phyloP scores from a whole-genome alignment of 92 coral and sea anemone genomes.

The Epizoanthus rinbou region DNA sequence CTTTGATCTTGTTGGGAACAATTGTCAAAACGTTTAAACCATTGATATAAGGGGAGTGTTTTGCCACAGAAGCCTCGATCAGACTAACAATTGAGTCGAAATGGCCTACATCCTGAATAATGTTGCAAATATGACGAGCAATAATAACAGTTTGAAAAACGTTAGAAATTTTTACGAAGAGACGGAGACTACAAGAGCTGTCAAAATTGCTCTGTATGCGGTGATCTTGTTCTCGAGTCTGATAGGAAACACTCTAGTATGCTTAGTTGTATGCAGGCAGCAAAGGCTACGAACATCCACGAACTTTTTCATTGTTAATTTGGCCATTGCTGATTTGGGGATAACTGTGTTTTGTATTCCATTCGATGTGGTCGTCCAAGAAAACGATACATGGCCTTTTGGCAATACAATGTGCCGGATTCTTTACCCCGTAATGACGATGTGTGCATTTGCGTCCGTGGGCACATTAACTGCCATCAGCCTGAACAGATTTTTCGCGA shows the following conservation, averaged over 20 bases:
- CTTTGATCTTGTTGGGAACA: neutral
- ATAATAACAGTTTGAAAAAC: neutral
- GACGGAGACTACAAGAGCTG: conserved; percentile 49
- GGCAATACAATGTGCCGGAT: conserved; percentile 74
- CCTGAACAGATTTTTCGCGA: conserved; percentile 72
- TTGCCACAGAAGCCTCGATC: neutral
- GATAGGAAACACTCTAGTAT: conserved; percentile 74
- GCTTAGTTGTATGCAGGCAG: conserved; percentile 80
- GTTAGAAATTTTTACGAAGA: conserved; percentile 26
- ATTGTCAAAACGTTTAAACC: neutral
- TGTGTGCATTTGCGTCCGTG: conserved; percentile 88
- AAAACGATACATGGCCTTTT: conserved; percentile 81
- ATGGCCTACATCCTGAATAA: neutral
- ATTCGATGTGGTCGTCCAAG: conserved; percentile 80
- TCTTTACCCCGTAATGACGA: conserved; percentile 81
- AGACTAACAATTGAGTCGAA: neutral
- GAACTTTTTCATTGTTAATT: conserved; percentile 77
- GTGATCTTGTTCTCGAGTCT: conserved; percentile 59
- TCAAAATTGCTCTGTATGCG: conserved; percentile 66
- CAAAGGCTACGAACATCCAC: conserved; percentile 84
- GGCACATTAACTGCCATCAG: conserved; percentile 89
- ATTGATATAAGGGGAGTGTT: neutral
- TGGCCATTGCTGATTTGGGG: conserved; percentile 83
- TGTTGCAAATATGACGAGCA: neutral
- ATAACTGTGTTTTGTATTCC: conserved; percentile 80